Evolutionary conservation across 92 coral and sea anemone genomes (phyloP), one percentile per base, ranked within the genome.

Genomic region (Heteractis magnifica): DNA sequence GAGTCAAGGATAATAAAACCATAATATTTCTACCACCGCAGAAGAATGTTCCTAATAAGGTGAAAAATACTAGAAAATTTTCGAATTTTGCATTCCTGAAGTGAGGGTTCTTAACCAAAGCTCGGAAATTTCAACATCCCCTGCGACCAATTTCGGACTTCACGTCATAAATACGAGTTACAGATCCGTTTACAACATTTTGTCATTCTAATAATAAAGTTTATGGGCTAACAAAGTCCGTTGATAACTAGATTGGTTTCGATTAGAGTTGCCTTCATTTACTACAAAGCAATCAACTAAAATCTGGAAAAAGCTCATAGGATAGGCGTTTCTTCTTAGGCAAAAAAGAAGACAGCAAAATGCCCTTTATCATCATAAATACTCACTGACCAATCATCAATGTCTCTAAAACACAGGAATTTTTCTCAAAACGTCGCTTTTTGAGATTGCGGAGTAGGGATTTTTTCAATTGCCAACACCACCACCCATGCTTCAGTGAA

Each of bases 341-440:
- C 48, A 26, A 68, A 68, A 68, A 26, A 68, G 49, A 84, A 80
- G 73, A 68, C 10, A 64, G 71, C 20, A 16, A 68, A 68, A 68
- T 53, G 13, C 73, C 15, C 8, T 12, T 62, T 23, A 62, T 68
- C 73, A 26, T 10, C 12, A 26, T 21, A 68, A 68, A 9, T 68
- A 68, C 2, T 15, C 12, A 26, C 73, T 26, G 23, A 26, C 73
- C 73, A 68, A 68, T 68, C 73, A 68, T 68, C 41, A 26, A 68
- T 68, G 73, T 68, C 73, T 64, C 41, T 20, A 26, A 26, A 26
- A 68, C 11, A 20, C 12, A 68, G 73, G 73, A 68, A 20, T 68
- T 68, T 68, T 21, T 68, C 49, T 10, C 10, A 13, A 26, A 68
- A 68, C 44, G 73, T 68, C 49, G 73, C n/a, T 68, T 68, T 68